Evolutionary conservation across 2,113 vertebrate genomes (phyloP).

Genomic region (Elephas maximus): DNA sequence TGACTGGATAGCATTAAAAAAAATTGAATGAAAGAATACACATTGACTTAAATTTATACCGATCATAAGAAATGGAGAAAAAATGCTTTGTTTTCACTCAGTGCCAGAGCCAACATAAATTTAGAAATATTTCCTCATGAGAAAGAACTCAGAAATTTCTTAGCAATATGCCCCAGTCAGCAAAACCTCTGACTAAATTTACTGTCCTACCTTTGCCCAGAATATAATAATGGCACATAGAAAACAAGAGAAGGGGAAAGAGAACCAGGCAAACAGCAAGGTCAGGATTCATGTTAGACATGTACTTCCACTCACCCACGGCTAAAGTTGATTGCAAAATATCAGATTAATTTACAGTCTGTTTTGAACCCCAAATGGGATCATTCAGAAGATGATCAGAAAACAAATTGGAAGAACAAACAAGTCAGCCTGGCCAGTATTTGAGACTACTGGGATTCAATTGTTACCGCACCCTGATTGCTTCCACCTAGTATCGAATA

Average conservation of each 20-base stretch:
- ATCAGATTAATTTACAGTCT: conserved; percentile 57
- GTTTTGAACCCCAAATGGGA: conserved; percentile 35
- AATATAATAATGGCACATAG: conserved; percentile 22
- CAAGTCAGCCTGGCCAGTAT: neutral
- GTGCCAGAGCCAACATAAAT: conserved; percentile 5
- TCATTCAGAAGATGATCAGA: conserved; percentile 46
- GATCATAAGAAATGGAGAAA: neutral
- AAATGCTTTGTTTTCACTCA: conserved; percentile 31
- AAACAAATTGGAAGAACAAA: conserved; percentile 49
- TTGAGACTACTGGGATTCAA: conserved; percentile 33
- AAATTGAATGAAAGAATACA: conserved; percentile 7
- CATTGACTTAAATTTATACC: conserved; percentile 27
- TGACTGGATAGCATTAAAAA: neutral
- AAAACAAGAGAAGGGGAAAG: neutral
- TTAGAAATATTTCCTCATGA: conserved; percentile 31
- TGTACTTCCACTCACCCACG: neutral
- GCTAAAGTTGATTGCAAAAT: conserved; percentile 64
- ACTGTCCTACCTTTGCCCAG: conserved; percentile 16
- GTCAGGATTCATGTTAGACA: conserved; percentile 40
- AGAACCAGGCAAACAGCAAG: conserved; percentile 12
- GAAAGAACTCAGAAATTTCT: conserved; percentile 47
- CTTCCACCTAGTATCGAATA: conserved; percentile 1
- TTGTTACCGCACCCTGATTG: neutral
- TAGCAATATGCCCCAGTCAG: neutral
- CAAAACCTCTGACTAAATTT: conserved; percentile 58